Evolutionary conservation across 2,113 vertebrate genomes (phyloP).

Genomic region (Dromiciops gliroides): DNA sequence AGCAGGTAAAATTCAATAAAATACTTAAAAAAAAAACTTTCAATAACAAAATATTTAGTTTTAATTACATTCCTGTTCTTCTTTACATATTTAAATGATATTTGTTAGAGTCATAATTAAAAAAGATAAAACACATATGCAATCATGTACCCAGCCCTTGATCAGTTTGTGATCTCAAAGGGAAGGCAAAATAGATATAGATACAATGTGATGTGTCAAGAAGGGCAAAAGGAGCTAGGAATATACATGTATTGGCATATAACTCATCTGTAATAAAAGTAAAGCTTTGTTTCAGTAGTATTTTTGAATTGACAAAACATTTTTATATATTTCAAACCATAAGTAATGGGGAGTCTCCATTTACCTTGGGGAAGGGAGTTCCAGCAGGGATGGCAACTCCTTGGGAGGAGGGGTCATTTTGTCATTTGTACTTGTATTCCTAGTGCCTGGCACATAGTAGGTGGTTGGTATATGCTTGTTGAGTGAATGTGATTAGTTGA

Average conservation of each 20-base stretch:
- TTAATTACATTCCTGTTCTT: not conserved
- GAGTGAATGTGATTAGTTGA: not conserved
- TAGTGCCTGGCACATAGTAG: not conserved
- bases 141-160: not conserved
- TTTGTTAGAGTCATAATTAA: not conserved
- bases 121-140: not conserved
- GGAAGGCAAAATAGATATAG: not conserved
- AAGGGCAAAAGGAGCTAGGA: not conserved
- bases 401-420: not conserved
- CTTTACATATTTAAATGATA: not conserved
- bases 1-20: not conserved
- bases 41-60: not conserved
- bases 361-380: not conserved
- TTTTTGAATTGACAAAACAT: not conserved
- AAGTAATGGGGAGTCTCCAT: not conserved
- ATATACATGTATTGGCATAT: not conserved
- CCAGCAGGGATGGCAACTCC: not conserved
- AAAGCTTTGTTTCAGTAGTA: not conserved
- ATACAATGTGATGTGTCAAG: not conserved
- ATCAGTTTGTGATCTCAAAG: slow-evolving; percentile 10
- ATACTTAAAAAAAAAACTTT: not conserved
- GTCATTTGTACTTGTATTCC: not conserved
- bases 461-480: not conserved
- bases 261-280: slow-evolving; percentile 15
- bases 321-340: not conserved